Evolutionary conservation across 1,140 invertebrate species (phyloP).

Genomic region (Chelonus insularis): DNA sequence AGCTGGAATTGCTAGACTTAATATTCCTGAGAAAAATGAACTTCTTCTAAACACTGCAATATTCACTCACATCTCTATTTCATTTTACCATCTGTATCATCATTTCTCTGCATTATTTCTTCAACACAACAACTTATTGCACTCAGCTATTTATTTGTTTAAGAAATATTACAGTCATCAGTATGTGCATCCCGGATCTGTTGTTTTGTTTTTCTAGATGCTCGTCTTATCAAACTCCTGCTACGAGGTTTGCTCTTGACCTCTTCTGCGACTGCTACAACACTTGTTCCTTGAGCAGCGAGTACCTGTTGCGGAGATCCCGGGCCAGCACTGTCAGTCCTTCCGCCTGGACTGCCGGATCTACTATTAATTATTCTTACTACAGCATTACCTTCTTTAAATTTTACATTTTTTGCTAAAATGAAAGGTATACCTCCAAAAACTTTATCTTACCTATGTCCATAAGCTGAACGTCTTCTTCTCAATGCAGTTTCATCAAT

Average conservation of each 20-base stretch:
- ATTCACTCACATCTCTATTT: too few species aligned
- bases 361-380: too few species aligned
- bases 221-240: slow-evolving; percentile 76
- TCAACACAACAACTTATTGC: too few species aligned
- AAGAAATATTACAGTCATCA: slow-evolving; percentile 75
- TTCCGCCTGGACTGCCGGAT: slow-evolving; percentile 44
- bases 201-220: slow-evolving; percentile 78
- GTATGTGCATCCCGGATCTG: slow-evolving; percentile 72
- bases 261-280: slow-evolving; percentile 49
- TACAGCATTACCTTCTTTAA: too few species aligned
- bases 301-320: slow-evolving; percentile 43
- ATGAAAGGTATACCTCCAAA: too few species aligned
- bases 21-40: too few species aligned
- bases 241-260: slow-evolving; percentile 67
- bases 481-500: slow-evolving; percentile 68
- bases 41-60: too few species aligned
- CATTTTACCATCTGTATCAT: too few species aligned
- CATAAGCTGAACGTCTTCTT: slow-evolving; percentile 75
- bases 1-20: too few species aligned
- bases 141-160: slow-evolving; percentile 50
- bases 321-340: slow-evolving; percentile 28
- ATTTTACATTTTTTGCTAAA: too few species aligned
- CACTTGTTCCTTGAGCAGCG: slow-evolving; percentile 51
- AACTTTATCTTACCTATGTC: slow-evolving; percentile 45
- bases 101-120: too few species aligned